Evolutionary conservation across 1,140 invertebrate species (phyloP).

Genomic region (Drosophila littoralis): DNA sequence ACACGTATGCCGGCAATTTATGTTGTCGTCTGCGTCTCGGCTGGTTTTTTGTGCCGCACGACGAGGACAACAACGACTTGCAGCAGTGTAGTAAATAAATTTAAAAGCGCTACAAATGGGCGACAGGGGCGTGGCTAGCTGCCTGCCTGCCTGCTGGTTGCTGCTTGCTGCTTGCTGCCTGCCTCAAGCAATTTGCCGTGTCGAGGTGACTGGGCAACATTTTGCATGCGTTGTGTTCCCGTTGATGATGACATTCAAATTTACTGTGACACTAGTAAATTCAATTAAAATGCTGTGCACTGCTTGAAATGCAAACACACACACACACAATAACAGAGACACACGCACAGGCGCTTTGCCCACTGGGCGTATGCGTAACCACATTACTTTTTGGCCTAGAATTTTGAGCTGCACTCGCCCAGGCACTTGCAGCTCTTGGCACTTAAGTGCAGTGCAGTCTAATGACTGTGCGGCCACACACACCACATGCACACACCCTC

Average conservation of each 20-base stretch:
- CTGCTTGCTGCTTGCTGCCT: slow-evolving; percentile 27
- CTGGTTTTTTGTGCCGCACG: slow-evolving; percentile 30
- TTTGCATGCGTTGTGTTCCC: slow-evolving; percentile 37
- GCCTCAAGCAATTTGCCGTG: slow-evolving; percentile 68
- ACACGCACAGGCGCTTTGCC: background rate
- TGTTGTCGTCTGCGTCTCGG: slow-evolving; percentile 59
- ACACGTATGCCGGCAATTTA: slow-evolving; percentile 79
- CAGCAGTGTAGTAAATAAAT: slow-evolving; percentile 72
- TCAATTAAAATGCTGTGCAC: slow-evolving; percentile 74
- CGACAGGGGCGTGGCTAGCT: slow-evolving; percentile 29
- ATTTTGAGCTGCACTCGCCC: slow-evolving; percentile 17
- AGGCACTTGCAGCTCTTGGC: slow-evolving; percentile 17
- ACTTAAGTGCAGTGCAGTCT: slow-evolving; percentile 44
- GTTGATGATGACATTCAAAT: slow-evolving; percentile 66
- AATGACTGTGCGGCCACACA: slow-evolving; percentile 29
- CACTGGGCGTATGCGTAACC: slow-evolving; percentile 38
- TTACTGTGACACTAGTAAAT: slow-evolving; percentile 72
- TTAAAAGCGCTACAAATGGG: slow-evolving; percentile 69
- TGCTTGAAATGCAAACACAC: slow-evolving; percentile 16
- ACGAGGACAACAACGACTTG: slow-evolving; percentile 6
- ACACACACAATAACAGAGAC: background rate
- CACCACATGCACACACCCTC: background rate
- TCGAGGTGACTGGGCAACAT: slow-evolving; percentile 70
- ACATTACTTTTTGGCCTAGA: slow-evolving; percentile 51
- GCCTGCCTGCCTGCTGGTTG: background rate